Evolutionary conservation across 2,797 vertebrate species (phyloP).

Genomic region (Cuculus canorus): DNA sequence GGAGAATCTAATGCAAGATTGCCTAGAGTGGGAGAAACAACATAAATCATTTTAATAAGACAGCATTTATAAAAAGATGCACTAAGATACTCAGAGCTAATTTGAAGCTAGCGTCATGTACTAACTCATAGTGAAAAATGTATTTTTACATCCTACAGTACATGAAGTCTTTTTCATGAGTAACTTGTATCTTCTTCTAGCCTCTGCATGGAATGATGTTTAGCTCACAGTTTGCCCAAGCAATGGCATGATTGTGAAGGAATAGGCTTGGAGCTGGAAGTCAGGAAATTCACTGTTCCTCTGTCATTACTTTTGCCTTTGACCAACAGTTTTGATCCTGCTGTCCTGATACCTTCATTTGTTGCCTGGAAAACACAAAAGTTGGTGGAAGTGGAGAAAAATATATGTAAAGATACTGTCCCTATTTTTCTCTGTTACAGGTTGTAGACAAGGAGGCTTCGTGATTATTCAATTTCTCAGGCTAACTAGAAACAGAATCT

Average conservation of each 20-base stretch:
- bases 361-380: neutral
- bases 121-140: accelerated
- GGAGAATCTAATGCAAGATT: neutral
- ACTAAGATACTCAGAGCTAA: neutral
- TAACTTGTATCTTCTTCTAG: neutral
- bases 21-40: neutral
- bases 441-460: neutral
- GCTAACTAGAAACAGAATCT: neutral
- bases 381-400: neutral
- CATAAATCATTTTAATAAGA: neutral
- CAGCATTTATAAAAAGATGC: neutral
- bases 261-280: neutral
- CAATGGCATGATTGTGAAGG: neutral
- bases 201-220: neutral
- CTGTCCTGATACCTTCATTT: neutral
- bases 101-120: neutral
- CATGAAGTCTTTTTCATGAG: neutral
- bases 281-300: neutral
- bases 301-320: neutral
- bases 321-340: neutral
- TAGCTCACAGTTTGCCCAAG: neutral
- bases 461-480: neutral
- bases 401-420: neutral
- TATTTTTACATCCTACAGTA: neutral
- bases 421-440: neutral